Percentiles rank a stretch among this genome's conserved stretches.
phyloP scores from a whole-genome alignment of 2,797 vertebrate genomes.

The Alexandromys oeconomus region DNA sequence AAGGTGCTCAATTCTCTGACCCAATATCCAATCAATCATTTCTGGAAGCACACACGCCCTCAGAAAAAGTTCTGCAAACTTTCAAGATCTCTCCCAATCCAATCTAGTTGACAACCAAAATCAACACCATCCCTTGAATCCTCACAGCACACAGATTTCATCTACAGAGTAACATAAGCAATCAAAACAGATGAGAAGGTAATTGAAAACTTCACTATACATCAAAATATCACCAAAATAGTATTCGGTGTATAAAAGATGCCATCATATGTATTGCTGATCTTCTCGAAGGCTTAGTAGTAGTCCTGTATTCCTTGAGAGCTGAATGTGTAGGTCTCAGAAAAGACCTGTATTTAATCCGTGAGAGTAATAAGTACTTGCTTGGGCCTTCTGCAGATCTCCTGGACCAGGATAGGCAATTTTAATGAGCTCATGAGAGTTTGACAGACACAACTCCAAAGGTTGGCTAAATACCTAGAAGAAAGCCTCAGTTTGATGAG shows the following conservation, averaged over 20 bases:
- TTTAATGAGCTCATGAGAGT: background rate
- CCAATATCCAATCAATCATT: background rate
- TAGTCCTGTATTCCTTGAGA: background rate
- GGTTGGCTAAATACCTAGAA: conserved; percentile 1
- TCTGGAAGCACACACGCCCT: background rate
- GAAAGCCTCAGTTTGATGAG: background rate
- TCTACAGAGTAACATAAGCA: background rate
- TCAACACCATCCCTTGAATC: background rate
- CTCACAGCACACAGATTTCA: conserved; percentile 9
- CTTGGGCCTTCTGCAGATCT: background rate
- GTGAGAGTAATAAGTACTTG: background rate
- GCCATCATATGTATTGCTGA: conserved; percentile 11
- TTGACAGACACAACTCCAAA: background rate
- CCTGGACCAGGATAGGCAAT: background rate
- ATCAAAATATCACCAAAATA: background rate
- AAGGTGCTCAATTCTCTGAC: background rate
- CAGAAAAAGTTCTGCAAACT: background rate
- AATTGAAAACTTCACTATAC: conserved; percentile 35
- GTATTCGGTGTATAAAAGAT: conserved; percentile 47
- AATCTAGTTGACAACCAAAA: background rate
- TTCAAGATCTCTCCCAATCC: background rate
- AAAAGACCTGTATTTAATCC: background rate
- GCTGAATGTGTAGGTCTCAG: background rate
- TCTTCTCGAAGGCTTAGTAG: background rate
- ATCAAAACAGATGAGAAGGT: background rate